Base-by-base conservation (phyloP, 2,113 vertebrate genomes). In the Seriola rivoliana region DNA sequence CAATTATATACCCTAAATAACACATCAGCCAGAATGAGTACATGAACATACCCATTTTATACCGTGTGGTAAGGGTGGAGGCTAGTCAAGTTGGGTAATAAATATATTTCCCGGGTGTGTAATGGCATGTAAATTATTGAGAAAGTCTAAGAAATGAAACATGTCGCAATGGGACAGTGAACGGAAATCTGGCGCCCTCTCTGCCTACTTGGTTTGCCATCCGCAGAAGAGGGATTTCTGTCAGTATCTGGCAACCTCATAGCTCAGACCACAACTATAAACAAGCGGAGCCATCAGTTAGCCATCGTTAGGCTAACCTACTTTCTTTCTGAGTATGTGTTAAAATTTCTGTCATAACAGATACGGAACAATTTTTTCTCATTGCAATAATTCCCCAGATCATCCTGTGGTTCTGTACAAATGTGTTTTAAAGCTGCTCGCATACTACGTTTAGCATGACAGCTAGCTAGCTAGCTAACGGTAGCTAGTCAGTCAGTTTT, bases 161-260 rank as follows among this genome's bases (percentile, higher is more conserved):
- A 58, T 29, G 23, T 25, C 4, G 25, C 11, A 29, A 4, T 58
- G 11, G 5, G 12, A 16, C 12, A 29, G 4, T 58, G 25, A 58
- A 14, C 1, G 25, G 55, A 32, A 50, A 68, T 10, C 21, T 4
- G 29, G 1, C 21, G 23, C 3, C 21, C 68, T 40, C 34, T 55
- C 21, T 68, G 14, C 44, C 23, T 21, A 17, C 21, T 21, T 10
- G 2, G 9, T 66, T 76, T 71, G 7, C 5, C 5, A 48, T 79
- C 38, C 1, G 40, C 55, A 42, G 46, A 72, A 76, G 78, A 64
- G 38, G 90, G 84, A 66, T 80, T 40, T 1, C 17, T 40, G n/a
- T 42, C 4, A 21, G 6, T 34, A 92, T 38, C 82, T 92, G 90
- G 90, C 90, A 91, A 90, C 90, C 68, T 57, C 42, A 21, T 5